Base-by-base conservation (phyloP, 1,140 invertebrate genomes). In the Cherax destructor region DNA sequence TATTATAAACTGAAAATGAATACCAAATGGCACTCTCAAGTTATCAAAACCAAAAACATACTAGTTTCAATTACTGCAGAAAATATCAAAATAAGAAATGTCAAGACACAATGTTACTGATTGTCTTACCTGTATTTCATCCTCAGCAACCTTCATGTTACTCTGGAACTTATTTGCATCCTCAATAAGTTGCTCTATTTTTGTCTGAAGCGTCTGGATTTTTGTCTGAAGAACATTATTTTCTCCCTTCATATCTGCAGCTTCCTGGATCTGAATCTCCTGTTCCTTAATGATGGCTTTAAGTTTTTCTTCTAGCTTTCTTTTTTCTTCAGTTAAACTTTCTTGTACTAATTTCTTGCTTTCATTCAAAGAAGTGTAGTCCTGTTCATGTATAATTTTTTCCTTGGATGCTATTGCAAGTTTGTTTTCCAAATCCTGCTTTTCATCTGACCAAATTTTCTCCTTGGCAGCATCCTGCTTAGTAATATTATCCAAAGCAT, bases 341-440 rank as follows among this genome's bases (percentile, higher is more conserved):
- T 91, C 89, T 80, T 91, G 83, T 9, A 47, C 18, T 69, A 18
- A 47, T 72, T 86, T 79, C n/a, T 72, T 86, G 16, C 59, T 85
- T 47, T 11, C 30, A 85, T n/a, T 79, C 47, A 91, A 4, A 50
- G 89, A 52, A n/a, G 24, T 41, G 59, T 77, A 85, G 72, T 91
- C 83, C 49, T 69, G 79, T 69, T 91, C 83, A 65, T 80, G 61
- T 10, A 13, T 77, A 49, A 69, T 49, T 49, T 80, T 91, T 72
- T 91, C 89, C 21, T 85, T 59, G 2, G 76, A 91, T 16, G 80
- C 16, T 47, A 47, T 85, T 21, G 16, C 41, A 24, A 91, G 18
- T 30, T 85, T 84, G 18, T 91, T 80, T 80, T 79, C 83, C 11
- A 91, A 78, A 13, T 85, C 83, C 21, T 80, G 52, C 21, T 91